phyloP scores from a whole-genome alignment of 2,797 vertebrate genomes.

The Masticophis lateralis region DNA sequence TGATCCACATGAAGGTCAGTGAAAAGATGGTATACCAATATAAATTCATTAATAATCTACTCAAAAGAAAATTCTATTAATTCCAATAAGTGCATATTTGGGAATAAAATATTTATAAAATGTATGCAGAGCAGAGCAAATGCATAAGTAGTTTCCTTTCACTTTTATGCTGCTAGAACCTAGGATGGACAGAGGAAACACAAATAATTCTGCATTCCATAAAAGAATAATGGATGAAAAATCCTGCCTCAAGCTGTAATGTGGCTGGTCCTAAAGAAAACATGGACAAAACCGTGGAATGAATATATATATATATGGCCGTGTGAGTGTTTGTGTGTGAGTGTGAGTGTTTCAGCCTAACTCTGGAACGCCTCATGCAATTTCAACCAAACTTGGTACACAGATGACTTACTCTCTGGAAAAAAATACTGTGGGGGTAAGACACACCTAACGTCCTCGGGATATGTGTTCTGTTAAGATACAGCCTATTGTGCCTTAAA shows the following conservation, averaged over 20 bases:
- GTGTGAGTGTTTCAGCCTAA: too few species aligned
- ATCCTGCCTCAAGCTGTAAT: not conserved
- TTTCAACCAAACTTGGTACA: too few species aligned
- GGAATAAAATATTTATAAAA: not conserved
- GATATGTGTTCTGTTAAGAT: too few species aligned
- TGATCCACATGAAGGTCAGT: not conserved
- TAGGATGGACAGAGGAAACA: not conserved
- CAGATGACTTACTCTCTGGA: too few species aligned
- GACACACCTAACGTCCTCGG: too few species aligned
- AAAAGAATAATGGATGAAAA: not conserved
- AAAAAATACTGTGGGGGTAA: too few species aligned
- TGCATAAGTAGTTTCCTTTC: not conserved
- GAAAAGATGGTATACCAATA: not conserved
- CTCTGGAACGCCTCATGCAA: too few species aligned
- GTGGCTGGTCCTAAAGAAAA: not conserved
- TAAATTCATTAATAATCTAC: not conserved
- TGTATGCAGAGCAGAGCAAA: not conserved
- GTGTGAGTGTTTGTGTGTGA: too few species aligned
- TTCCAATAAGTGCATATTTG: not conserved
- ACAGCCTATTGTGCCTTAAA: too few species aligned
- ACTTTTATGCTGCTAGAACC: not conserved
- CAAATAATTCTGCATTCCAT: not conserved
- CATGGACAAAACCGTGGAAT: not conserved
- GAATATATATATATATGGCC: too few species aligned
- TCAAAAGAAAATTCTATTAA: not conserved